Evolutionary conservation across 2,113 vertebrate genomes (phyloP), one percentile per base, ranked within the genome.

Genomic region (Notothenia coriiceps): DNA sequence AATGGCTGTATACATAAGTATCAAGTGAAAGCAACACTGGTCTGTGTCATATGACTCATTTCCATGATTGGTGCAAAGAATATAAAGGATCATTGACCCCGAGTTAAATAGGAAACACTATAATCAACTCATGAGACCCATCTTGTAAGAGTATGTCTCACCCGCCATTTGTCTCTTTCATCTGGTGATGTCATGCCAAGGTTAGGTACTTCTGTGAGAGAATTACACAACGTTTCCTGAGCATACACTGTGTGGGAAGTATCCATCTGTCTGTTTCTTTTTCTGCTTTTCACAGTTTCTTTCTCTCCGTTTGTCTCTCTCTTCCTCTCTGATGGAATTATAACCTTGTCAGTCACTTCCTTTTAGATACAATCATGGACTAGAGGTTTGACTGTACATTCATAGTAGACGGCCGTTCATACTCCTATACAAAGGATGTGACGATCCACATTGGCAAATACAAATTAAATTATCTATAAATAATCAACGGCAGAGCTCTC

Each of bases 211-310:
- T 18, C 55, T 62, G 20, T 55, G 75, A 71, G 51, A 76, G 66
- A 70, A 60, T 83, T 69, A 63, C 67, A 72, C 59, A 77, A 54
- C 22, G 54, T 80, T 85, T 78, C 60, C 54, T 70, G 61, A 18
- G 40, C 77, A 79, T 69, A 60, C 33, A 60, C 57, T 67, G 71
- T 54, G 79, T 83, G 75, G 69, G 81, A 84, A 73, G 79, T 64
- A 56, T 80, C 82, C 75, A 74, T 86, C 69, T 71, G 56, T 82
- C 47, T 77, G 5, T 11, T 70, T 4, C 40, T 62, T 67, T 59
- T 82, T 65, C 10, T 59, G 52, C 63, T 50, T 33, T 54, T 50
- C 63, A 60, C 50, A 55, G 7, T 46, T 49, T 64, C 14, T 69
- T 25, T 40, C 10, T 51, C 10, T 52, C 52, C 35, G 14, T 43